Base-by-base conservation (phyloP, 2,113 vertebrate species). In the Anser brachyrhynchus region DNA sequence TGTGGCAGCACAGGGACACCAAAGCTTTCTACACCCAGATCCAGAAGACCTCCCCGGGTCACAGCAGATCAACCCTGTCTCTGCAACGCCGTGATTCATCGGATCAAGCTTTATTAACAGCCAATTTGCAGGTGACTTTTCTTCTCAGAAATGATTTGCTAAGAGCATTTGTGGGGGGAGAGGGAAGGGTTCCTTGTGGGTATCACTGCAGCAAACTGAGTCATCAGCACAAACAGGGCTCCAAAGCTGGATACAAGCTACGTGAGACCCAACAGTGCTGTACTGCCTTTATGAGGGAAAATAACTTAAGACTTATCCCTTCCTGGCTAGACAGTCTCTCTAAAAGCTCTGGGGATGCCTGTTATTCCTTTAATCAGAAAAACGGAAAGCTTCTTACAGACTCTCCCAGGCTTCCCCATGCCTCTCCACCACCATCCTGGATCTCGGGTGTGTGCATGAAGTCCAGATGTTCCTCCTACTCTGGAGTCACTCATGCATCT, bases 111-210 rank as follows among this genome's bases (percentile, higher is more conserved):
- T 76, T 87, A 52, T 69, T 64, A 92, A 10, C 11, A n/a, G 21
- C 41, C 44, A 44, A 67, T 89, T 84, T 90, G 84, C 69, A 92
- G 81, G 84, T 58, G 44, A 93, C 52, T 90, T 69, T 76, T 57
- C 57, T 62, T 61, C 88, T 41, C 21, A 66, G 81, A 80, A 90
- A 43, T 64, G 69, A 62, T 29, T 46, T 67, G 87, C 49, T 61
- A 26, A 61, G 12, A 70, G 52, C 9, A 0, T 90, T 90, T 72
- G 18, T 11, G 62, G 20, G 61, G 37, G 26, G 23, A 49, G 20
- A 49, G 46, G 20, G 46, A 49, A 51, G 51, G 51, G 39, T 41
- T 81, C 61, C 44, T 43, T 43, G n/a, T 33, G 86, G 76, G 13
- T 55, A 23, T 90, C 71, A 58, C 66, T 81, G 66, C 86, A 93